These are phyloP conservation scores for Myopa testacea DNA, from an alignment of 2,888 invertebrate species.

Conservation along the genomic window DNA sequence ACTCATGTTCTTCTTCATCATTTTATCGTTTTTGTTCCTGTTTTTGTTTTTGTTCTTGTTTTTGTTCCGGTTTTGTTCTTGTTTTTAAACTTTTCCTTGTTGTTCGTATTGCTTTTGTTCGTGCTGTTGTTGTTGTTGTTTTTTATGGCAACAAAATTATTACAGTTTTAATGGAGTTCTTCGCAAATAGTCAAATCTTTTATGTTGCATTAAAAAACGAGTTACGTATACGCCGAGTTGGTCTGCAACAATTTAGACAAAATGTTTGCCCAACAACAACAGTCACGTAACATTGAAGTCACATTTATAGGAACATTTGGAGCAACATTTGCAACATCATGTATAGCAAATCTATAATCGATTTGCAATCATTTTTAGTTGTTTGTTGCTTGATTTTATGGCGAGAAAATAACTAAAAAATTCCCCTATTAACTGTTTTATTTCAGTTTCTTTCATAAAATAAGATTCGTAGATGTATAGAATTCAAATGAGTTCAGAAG, in stretches of 20 bases:
- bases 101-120: neutral
- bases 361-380: too few species aligned
- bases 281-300: neutral
- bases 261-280: neutral
- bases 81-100: neutral
- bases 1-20: too few species aligned
- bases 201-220: neutral
- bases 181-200: slow-evolving; percentile 7
- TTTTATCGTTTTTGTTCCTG: neutral
- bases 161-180: slow-evolving; percentile 12
- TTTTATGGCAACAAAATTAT: neutral
- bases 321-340: too few species aligned
- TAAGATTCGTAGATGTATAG: too few species aligned
- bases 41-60: neutral
- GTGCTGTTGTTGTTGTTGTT: neutral
- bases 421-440: too few species aligned
- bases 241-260: slow-evolving; percentile 17
- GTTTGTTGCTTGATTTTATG: too few species aligned
- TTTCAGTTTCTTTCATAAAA: too few species aligned
- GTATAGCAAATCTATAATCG: too few species aligned
- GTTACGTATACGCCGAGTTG: slow-evolving; percentile 9
- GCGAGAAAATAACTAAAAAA: too few species aligned
- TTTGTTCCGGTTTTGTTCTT: neutral
- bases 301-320: too few species aligned
- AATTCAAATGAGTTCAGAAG: too few species aligned